These are phyloP conservation scores for Sorex maritimensis DNA, from an alignment of 2,797 vertebrate genomes.

Conservation along the genomic window DNA sequence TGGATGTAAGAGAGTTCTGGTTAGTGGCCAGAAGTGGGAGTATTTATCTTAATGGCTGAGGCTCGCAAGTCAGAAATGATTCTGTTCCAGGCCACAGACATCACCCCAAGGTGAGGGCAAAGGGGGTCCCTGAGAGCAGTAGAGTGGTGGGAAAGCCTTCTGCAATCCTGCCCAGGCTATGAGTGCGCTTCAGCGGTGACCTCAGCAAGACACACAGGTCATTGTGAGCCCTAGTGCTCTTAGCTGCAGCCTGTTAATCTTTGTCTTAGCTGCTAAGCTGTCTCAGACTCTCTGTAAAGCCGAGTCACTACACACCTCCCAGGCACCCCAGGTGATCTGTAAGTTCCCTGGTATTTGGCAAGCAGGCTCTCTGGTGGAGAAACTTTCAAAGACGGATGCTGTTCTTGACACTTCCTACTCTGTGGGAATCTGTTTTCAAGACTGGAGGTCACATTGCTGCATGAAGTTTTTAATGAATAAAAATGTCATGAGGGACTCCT, in stretches of 20 bases:
- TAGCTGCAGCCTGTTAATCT: neutral
- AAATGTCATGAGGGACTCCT: neutral
- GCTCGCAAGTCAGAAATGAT: slow-evolving; percentile 13
- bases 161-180: neutral
- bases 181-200: neutral
- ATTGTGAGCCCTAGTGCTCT: neutral
- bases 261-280: neutral
- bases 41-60: slow-evolving; percentile 75
- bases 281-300: neutral
- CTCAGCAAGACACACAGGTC: neutral
- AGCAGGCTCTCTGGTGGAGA: no score
- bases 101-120: no score
- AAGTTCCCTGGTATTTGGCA: neutral
- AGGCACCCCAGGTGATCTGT: neutral
- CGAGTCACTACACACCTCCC: neutral
- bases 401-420: neutral
- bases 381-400: neutral
- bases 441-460: neutral
- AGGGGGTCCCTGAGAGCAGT: neutral
- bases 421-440: neutral
- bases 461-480: slow-evolving; percentile 37
- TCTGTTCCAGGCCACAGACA: neutral
- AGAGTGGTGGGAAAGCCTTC: neutral
- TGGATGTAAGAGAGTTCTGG: slow-evolving; percentile 74
- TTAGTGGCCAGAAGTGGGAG: slow-evolving; percentile 80